Evolutionary conservation across 2,888 invertebrate genomes (phyloP).

Genomic region (Neelides folsomi): DNA sequence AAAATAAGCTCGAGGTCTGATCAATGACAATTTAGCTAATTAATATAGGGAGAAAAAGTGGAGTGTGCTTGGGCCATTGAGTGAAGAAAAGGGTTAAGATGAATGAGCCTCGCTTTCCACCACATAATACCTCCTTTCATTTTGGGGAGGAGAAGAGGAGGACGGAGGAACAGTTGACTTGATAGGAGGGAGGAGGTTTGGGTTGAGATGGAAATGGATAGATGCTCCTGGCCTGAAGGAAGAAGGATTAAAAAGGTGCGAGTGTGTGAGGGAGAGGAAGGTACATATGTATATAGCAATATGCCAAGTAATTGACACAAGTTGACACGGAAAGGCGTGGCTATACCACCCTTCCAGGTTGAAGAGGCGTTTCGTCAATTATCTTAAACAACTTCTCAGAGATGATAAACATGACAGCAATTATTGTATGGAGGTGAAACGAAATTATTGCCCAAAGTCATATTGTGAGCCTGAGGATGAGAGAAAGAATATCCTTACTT

Average conservation of each 20-base stretch:
- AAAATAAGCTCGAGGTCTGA: too few species aligned
- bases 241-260: slow-evolving; percentile 6
- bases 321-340: slow-evolving; percentile 26
- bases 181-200: slow-evolving; percentile 4
- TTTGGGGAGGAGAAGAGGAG: background rate
- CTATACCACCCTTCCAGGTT: slow-evolving; percentile 19
- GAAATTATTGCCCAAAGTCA: slow-evolving; percentile 14
- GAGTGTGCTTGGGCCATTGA: too few species aligned
- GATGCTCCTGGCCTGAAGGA: background rate
- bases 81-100: too few species aligned
- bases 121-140: too few species aligned
- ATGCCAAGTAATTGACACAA: slow-evolving; percentile 27
- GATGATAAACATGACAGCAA: slow-evolving; percentile 29
- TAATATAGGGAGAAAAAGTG: too few species aligned
- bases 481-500: too few species aligned
- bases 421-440: slow-evolving; percentile 19
- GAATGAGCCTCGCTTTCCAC: too few species aligned
- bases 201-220: slow-evolving; percentile 1
- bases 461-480: background rate
- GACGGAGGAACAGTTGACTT: background rate
- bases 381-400: slow-evolving; percentile 24
- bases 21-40: too few species aligned
- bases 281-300: slow-evolving; percentile 16
- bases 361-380: slow-evolving; percentile 26
- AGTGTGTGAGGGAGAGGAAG: background rate